Evolutionary conservation across 2,113 vertebrate genomes (phyloP).

Genomic region (Callospermophilus lateralis): DNA sequence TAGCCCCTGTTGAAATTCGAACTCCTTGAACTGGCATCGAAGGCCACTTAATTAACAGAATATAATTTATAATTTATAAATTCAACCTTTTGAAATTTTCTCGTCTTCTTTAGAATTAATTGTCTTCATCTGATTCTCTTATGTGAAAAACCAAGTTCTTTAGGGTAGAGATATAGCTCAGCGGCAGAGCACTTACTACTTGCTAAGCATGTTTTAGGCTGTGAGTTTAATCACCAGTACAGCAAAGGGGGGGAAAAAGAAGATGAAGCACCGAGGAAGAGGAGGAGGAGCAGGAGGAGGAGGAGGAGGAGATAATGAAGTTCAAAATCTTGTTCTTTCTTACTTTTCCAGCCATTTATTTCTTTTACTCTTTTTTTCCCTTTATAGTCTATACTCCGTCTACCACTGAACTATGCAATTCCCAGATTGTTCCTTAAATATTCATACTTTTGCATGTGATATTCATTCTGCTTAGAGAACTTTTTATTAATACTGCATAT

Average conservation of each 20-base stretch:
- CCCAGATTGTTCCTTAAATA: neutral
- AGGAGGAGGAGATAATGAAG: neutral
- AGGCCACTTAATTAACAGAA: neutral
- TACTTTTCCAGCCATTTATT: neutral
- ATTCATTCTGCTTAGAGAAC: neutral
- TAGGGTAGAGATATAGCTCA: no score
- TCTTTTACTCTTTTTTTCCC: neutral
- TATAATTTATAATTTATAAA: conserved; percentile 36
- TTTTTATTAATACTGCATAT: neutral
- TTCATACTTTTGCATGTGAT: neutral
- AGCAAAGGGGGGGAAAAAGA: no score
- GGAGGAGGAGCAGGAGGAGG: no score
- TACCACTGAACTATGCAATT: neutral
- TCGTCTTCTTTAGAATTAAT: neutral
- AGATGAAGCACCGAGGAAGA: no score
- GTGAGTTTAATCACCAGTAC: no score
- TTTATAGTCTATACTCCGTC: neutral
- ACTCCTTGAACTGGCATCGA: neutral
- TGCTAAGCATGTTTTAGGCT: no score
- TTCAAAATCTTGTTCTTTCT: neutral
- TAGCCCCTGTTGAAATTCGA: neutral
- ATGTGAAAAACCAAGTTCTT: neutral
- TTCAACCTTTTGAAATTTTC: conserved; percentile 11
- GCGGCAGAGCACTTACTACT: no score
- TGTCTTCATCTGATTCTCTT: neutral